Base-by-base conservation (phyloP, 2,113 vertebrate species). In the Ranitomeya imitator region DNA sequence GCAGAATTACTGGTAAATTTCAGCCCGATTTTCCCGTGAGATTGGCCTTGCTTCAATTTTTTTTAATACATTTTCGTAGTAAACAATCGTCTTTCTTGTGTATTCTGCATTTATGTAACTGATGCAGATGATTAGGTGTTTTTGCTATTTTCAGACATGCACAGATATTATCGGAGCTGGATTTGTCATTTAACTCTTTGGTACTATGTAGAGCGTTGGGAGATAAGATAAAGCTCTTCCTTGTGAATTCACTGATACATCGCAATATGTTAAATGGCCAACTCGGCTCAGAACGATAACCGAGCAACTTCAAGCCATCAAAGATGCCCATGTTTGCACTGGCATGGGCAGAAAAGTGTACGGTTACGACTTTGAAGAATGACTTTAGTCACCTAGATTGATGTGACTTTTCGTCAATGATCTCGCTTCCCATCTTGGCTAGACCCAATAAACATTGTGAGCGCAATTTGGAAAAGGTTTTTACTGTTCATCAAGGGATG, bases 391-490 rank as follows among this genome's bases (percentile, higher is more conserved):
- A 21, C 73, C 45, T 52, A 76, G 14, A 57, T 51, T 31, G 61
- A 80, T 80, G 74, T 45, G 45, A 55, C 77, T 79, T 60, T 23
- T 76, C 21, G 13, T 74, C 67, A 73, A n/a, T 23, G 7, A 23
- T 52, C n/a, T 86, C 45, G 21, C 74, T 86, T 76, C 61, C 57
- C 59, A 55, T 79, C 45, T 31, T 93, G 91, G 92, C 92, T 90
- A 91, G 87, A 93, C 89, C 93, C 88, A 5, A 90, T 79, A 85
- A 93, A 93, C 92, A 94, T 95, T 94, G 93, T 91, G 90, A 93
- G 93, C 94, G 93, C 88, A 90, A 92, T 93, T 93, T 92, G 91
- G 91, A 1, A 45, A 55, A 91, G 85, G 37, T 90, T 92, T 92
- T 92, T 52, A 79, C 90, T 91, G 86, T 89, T 77, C 91, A 37